phyloP scores from a whole-genome alignment of 2,797 vertebrate genomes.

The Florisuga fusca region DNA sequence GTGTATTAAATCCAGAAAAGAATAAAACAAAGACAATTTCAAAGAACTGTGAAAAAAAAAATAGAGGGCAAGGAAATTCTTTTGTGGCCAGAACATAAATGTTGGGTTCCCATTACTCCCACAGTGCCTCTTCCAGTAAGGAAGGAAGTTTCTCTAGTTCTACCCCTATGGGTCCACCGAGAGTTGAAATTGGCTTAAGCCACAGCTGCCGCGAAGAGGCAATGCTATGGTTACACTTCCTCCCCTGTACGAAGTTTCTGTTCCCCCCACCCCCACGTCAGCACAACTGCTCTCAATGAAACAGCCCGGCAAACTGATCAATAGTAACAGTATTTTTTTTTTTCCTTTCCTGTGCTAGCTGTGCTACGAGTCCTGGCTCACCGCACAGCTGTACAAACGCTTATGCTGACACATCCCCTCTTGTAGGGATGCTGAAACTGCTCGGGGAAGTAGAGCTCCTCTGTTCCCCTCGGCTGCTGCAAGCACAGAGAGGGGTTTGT shows the following conservation, averaged over 20 bases:
- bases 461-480: not conserved
- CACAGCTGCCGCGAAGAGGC: not conserved
- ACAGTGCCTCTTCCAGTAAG: conserved; percentile 47
- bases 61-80: not conserved
- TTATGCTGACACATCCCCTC: not conserved
- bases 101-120: conserved; percentile 28
- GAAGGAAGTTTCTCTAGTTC: conserved; percentile 53
- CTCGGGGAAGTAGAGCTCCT: not conserved
- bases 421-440: not conserved
- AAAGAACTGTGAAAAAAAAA: not conserved
- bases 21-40: conserved; percentile 43
- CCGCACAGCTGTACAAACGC: not conserved
- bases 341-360: not conserved
- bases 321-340: not conserved
- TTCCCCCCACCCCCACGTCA: rapidly evolving
- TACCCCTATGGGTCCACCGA: not conserved
- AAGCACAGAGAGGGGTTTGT: not conserved
- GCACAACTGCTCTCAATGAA: not conserved
- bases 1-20: not conserved
- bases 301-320: not conserved
- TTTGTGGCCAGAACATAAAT: conserved; percentile 28
- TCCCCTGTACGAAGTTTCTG: not conserved
- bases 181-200: conserved; percentile 24
- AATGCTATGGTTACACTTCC: not conserved
- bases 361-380: not conserved